Evolutionary conservation across 2,113 vertebrate species (phyloP).

Genomic region (Eira barbara): DNA sequence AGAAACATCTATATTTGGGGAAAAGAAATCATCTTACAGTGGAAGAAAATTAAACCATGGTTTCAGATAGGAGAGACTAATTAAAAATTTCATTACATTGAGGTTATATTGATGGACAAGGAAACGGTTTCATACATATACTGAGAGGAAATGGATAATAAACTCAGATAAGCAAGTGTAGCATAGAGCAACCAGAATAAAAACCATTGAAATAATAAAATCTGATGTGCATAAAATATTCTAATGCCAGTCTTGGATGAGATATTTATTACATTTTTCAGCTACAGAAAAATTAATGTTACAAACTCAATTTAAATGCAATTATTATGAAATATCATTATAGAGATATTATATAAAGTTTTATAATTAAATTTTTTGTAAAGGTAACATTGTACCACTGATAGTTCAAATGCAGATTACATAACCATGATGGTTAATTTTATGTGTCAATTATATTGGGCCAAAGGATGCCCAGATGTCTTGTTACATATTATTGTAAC

Average conservation of each 20-base stretch:
- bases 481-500: neutral
- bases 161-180: conserved; percentile 17
- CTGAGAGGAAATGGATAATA: neutral
- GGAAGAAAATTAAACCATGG: neutral
- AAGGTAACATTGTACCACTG: neutral
- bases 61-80: conserved; percentile 32
- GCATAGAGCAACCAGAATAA: neutral
- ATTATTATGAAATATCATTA: neutral
- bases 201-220: conserved; percentile 11
- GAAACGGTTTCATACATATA: neutral
- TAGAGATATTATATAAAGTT: neutral
- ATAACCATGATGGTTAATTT: neutral
- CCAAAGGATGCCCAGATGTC: neutral
- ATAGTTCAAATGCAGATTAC: conserved; percentile 14
- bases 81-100: conserved; percentile 32
- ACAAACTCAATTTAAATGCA: neutral
- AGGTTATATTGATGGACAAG: conserved; percentile 8
- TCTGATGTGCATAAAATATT: neutral
- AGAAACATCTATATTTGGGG: conserved; percentile 8
- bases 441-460: neutral
- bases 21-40: neutral
- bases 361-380: neutral
- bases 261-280: neutral
- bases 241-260: neutral
- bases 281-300: neutral